phyloP scores from a whole-genome alignment of 2,888 invertebrate species.

The Polyommatus iphigenia region DNA sequence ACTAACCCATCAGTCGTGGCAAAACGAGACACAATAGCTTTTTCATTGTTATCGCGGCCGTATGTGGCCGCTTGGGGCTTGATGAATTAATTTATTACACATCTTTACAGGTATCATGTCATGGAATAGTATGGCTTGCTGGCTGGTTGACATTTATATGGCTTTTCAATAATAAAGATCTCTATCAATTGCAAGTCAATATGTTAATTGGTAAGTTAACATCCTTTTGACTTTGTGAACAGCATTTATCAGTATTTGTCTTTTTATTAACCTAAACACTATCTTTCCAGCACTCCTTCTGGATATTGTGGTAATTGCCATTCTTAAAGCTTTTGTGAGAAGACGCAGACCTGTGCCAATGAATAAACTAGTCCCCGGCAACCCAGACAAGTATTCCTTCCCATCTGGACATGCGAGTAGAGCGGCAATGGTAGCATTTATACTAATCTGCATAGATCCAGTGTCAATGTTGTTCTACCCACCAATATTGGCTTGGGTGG shows the following conservation, averaged over 20 bases:
- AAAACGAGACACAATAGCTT: too few relatives aligned
- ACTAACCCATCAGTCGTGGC: too few relatives aligned
- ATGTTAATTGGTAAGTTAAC: conserved; percentile 86
- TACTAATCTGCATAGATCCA: conserved; percentile 84
- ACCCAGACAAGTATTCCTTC: conserved; percentile 94
- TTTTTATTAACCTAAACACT: not conserved
- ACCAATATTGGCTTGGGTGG: conserved; percentile 87
- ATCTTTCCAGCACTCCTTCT: conserved; percentile 86
- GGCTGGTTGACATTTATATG: conserved; percentile 89
- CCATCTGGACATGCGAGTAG: conserved; percentile 97
- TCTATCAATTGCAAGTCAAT: conserved; percentile 92
- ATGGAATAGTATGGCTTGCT: conserved; percentile 92
- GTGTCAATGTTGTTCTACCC: conserved; percentile 81
- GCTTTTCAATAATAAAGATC: conserved; percentile 83
- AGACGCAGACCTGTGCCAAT: conserved; percentile 87
- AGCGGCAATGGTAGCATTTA: conserved; percentile 86
- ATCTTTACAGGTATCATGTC: conserved; percentile 88
- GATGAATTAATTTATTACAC: too few relatives aligned
- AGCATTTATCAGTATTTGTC: not conserved
- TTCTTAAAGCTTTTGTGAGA: conserved; percentile 88
- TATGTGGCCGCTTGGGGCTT: too few relatives aligned
- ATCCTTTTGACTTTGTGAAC: not conserved
- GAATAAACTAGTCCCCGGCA: conserved; percentile 85
- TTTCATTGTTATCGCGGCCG: too few relatives aligned
- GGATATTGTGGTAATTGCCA: conserved; percentile 88